These are phyloP conservation scores for Chionis minor DNA, from an alignment of 2,113 vertebrate genomes.

Conservation along the genomic window DNA sequence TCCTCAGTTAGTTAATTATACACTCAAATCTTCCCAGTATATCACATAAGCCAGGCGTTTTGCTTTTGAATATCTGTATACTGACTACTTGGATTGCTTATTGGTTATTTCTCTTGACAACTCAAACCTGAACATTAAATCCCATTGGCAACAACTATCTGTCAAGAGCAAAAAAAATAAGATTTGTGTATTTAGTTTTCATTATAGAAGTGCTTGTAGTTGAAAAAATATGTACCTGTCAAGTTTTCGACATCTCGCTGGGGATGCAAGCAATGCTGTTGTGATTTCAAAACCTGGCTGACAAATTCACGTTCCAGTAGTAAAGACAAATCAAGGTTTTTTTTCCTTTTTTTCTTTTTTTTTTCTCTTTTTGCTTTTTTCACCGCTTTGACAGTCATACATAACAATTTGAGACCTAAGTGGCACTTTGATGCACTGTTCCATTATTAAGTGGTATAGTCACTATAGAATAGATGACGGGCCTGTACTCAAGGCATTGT, in stretches of 20 bases:
- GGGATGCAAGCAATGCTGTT: conserved; percentile 85
- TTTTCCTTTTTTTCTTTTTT: not conserved
- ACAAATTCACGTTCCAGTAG: conserved; percentile 87
- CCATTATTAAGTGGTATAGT: conserved; percentile 83
- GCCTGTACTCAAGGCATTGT: conserved; percentile 69
- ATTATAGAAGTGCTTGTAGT: conserved; percentile 87
- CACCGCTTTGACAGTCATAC: conserved; percentile 83
- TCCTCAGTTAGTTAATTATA: conserved; percentile 92
- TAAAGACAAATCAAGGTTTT: conserved; percentile 84
- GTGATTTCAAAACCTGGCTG: conserved; percentile 91
- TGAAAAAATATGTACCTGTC: conserved; percentile 95
- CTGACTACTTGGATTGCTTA: conserved; percentile 88
- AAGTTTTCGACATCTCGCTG: conserved; percentile 86
- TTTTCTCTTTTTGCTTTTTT: conserved; percentile 66
- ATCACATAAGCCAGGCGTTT: conserved; percentile 76
- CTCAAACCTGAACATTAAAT: conserved; percentile 88
- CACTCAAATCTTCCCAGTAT: conserved; percentile 84
- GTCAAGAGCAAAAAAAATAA: conserved; percentile 77
- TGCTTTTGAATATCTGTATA: conserved; percentile 83
- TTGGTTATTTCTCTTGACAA: conserved; percentile 96
- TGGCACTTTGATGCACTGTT: conserved; percentile 84
- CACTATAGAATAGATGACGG: conserved; percentile 80
- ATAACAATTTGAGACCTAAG: conserved; percentile 86
- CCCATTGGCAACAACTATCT: conserved; percentile 91
- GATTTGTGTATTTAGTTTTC: conserved; percentile 95